Base-by-base conservation (phyloP, 2,888 invertebrate species). In the Dasysyrphus albostriatus region DNA sequence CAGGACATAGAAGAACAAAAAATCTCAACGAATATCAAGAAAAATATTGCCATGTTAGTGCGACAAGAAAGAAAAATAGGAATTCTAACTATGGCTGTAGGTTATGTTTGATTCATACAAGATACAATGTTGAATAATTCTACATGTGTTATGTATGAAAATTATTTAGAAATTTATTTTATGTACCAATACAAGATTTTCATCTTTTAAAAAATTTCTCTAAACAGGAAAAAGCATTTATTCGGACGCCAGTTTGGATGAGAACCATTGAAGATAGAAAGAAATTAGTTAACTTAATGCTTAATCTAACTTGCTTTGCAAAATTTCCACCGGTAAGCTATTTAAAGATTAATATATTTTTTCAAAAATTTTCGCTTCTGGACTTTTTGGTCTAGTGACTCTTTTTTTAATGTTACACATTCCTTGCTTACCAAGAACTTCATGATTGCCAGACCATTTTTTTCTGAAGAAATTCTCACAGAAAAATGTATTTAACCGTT, bases 231-330 rank as follows among this genome's bases (percentile, higher is more conserved):
- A 95, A 95, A 93, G 92, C 94, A 0, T 91, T 95, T 14, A 91
- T 95, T 63, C 94, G 94, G 77, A 95, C 94, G 88, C 93, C 93
- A 3, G 93, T 93, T 2, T 90, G 91, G 74, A 91, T 93, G n/a
- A 93, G 96, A 65, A 94, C 94, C 0, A 93, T 94, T 0, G 93
- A 93, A n/a, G 95, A 95, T 83, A 94, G 94, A 82, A 93, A 93
- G 88, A 94, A 94, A 88, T 91, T 96, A 29, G 93, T 94, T 80
- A 92, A 93, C 32, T 93, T 94, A 29, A 93, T 96, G 82, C 94
- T 94, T 0, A 94, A 94, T 16, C 91, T 95, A 24, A 94, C 94
- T 91, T 95, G 95, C 90, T 95, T 95, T 88, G 93, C 94, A 80
- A 92, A 92, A 77, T 94, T 95, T 91, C 94, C 95, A 1, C 94